Base-by-base conservation (phyloP, 2,797 vertebrate species). In the Aplochiton taeniatus region DNA sequence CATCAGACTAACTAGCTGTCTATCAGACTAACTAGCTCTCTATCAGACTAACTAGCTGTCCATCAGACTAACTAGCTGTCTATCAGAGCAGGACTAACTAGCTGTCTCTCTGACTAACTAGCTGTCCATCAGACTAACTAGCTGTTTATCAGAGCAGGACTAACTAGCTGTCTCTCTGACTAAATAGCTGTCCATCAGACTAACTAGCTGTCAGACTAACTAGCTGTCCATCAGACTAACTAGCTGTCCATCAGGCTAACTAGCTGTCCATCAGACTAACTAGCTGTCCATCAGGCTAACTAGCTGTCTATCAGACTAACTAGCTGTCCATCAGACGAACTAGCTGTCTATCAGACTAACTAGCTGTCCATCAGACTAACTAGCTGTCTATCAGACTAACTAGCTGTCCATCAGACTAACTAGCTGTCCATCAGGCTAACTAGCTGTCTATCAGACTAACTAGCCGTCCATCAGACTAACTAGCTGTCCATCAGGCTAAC, bases 111-210 rank as follows among this genome's bases (percentile, higher is more conserved):
- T n/a, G 31, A 41, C 46, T 47, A 19, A 52, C 20, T 46, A 45
- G 31, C 68, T 54, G 4, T 75, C 78, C 52, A 11, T 58, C 56
- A 82, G 31, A 31, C 31, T 31, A 2, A 31, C 31, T 31, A 31
- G 31, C 31, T 31, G 31, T 31, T 6, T 31, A 6, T 31, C 31
- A 31, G n/a, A n/a, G n/a, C n/a, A n/a, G n/a, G n/a, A n/a, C n/a
- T n/a, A n/a, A n/a, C n/a, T n/a, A n/a, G n/a, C n/a, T n/a, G n/a
- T n/a, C n/a, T n/a, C n/a, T n/a, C n/a, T n/a, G 31, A 41, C 46
- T 47, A 19, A 52, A 17, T 46, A 45, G 31, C 68, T 54, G 4
- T 75, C 78, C 52, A 11, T 58, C 56, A 82, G n/a, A n/a, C n/a
- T n/a, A n/a, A n/a, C n/a, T n/a, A n/a, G n/a, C n/a, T n/a, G n/a